phyloP scores from a whole-genome alignment of 2,888 invertebrate genomes.

The Dicycla oo region DNA sequence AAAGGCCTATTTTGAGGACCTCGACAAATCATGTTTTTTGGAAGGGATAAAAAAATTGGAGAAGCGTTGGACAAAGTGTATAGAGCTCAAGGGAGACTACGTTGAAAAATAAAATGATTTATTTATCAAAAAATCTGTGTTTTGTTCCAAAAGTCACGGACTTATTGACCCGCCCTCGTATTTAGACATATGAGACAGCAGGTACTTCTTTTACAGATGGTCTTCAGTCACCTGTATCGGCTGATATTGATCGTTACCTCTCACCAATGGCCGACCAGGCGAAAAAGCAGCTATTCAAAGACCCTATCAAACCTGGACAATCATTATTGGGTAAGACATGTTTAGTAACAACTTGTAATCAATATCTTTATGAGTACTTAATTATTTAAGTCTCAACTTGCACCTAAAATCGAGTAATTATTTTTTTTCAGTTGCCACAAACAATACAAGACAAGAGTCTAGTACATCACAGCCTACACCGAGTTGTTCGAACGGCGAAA shows the following conservation, averaged over 20 bases:
- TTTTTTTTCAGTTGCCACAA: conserved; percentile 77
- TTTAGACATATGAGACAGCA: not conserved
- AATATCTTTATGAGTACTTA: not conserved
- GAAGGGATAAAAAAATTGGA: too few species aligned
- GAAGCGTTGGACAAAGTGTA: too few species aligned
- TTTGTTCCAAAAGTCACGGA: too few species aligned
- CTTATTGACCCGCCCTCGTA: too few species aligned
- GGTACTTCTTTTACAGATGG: conserved; percentile 70
- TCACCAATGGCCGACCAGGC: conserved; percentile 91
- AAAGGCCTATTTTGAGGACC: too few species aligned
- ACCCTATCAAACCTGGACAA: conserved; percentile 90
- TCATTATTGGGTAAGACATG: conserved; percentile 84
- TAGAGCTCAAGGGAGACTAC: too few species aligned
- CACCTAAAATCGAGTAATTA: not conserved
- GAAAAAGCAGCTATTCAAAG: conserved; percentile 89
- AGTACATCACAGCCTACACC: conserved; percentile 65
- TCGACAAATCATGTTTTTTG: too few species aligned
- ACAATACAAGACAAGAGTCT: conserved; percentile 69
- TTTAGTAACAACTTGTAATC: not conserved
- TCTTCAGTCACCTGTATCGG: conserved; percentile 90
- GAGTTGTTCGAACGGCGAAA: conserved; percentile 69
- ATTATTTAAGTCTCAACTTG: not conserved
- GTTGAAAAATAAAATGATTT: too few species aligned
- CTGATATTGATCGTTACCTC: conserved; percentile 91
- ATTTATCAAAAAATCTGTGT: too few species aligned